Percentiles rank a stretch among this genome's conserved stretches.
Conservation (phyloP, 2,888 invertebrate genomes). For the Heteromurus nitidus region DNA sequence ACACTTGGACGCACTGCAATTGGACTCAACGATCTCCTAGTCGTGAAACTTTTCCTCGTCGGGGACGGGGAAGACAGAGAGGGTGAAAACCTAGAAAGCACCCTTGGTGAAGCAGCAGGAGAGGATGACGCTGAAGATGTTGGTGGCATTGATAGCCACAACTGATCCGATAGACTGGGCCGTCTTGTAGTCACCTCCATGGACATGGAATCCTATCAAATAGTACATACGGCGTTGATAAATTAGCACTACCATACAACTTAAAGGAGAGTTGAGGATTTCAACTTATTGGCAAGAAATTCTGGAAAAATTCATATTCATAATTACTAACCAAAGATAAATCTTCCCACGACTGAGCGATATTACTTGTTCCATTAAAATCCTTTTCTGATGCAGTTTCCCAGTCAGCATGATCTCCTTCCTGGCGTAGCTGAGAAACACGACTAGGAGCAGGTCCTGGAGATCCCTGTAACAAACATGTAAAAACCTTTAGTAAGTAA, state of each 20-base stretch:
- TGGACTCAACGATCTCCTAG: slow-evolving; percentile 71
- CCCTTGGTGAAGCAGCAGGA: slow-evolving; percentile 72
- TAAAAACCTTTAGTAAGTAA: no score
- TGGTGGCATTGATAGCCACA: slow-evolving; percentile 72
- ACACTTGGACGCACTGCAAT: slow-evolving; percentile 73
- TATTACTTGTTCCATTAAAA: slow-evolving; percentile 92
- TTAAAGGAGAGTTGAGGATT: background rate
- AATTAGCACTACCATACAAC: background rate
- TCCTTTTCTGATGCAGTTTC: slow-evolving; percentile 95
- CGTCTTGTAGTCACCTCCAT: slow-evolving; percentile 72
- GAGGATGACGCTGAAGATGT: slow-evolving; percentile 72
- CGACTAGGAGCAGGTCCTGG: slow-evolving; percentile 85
- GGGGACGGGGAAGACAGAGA: slow-evolving; percentile 73
- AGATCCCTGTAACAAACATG: slow-evolving; percentile 72
- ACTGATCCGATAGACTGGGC: slow-evolving; percentile 72
- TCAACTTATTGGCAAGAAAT: background rate
- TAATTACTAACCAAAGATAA: slow-evolving; percentile 81
- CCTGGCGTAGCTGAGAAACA: slow-evolving; percentile 90
- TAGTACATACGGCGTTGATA: no score
- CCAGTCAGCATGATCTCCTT: slow-evolving; percentile 79
- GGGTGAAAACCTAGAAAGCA: slow-evolving; percentile 71
- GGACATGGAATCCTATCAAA: slow-evolving; percentile 72
- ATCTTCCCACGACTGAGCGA: slow-evolving; percentile 96
- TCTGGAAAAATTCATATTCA: no score
- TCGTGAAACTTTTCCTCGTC: slow-evolving; percentile 73